phyloP scores from a whole-genome alignment of 2,113 vertebrate species.

The Pungitius pungitius region DNA sequence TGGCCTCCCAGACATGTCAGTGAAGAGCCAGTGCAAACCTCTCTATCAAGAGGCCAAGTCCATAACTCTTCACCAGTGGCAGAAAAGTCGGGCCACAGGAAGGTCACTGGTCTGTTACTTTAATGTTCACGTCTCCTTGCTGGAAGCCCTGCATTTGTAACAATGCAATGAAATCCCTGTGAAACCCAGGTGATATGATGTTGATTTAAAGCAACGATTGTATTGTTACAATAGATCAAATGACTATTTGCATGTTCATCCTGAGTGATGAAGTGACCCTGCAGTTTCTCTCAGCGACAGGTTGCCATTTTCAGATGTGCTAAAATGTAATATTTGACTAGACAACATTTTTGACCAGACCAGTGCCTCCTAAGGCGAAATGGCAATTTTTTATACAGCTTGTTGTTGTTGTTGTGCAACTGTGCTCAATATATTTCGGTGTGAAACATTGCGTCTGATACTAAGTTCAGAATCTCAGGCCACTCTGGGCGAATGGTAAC shows the following conservation, averaged over 20 bases:
- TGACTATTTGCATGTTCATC: background rate
- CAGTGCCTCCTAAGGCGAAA: background rate
- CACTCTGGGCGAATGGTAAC: background rate
- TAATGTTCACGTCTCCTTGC: background rate
- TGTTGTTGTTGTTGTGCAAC: background rate
- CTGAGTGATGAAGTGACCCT: background rate
- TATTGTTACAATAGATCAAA: background rate
- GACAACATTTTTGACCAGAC: background rate
- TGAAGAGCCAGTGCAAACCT: slow-evolving; percentile 34
- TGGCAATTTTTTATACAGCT: background rate
- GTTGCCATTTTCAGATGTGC: no score
- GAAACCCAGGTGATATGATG: background rate
- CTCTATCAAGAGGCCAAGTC: slow-evolving; percentile 27
- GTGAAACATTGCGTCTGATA: background rate
- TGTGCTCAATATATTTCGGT: background rate
- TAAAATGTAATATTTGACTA: no score
- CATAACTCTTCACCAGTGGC: slow-evolving; percentile 47
- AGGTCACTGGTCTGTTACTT: slow-evolving; percentile 34
- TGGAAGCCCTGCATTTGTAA: background rate
- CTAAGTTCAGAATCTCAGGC: background rate
- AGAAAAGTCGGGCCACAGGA: slow-evolving; percentile 36
- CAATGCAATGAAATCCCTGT: background rate
- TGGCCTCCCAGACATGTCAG: slow-evolving; percentile 33
- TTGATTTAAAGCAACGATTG: background rate
- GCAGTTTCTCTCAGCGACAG: background rate